phyloP scores from a whole-genome alignment of 2,888 invertebrate genomes.

The Phoenoteleia sp. region DNA sequence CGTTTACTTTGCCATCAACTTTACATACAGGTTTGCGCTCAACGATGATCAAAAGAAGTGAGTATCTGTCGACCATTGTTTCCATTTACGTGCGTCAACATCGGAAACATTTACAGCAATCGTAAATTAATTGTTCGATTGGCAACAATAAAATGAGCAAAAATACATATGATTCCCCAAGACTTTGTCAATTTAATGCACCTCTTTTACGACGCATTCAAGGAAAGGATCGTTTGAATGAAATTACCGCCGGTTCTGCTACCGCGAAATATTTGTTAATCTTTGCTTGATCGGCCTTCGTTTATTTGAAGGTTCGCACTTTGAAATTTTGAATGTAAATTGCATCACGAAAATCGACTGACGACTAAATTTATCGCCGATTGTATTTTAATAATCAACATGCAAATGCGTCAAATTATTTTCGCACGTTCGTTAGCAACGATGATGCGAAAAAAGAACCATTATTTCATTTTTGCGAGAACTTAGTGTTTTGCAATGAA shows the following conservation, averaged over 20 bases:
- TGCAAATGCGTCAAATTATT: neutral
- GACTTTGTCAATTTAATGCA: too few species aligned
- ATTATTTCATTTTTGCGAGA: constrained; percentile 6
- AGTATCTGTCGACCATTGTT: constrained; percentile 81
- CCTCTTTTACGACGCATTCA: constrained; percentile 25
- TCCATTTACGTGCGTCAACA: neutral
- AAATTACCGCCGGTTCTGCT: constrained; percentile 12
- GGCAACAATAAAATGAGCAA: neutral
- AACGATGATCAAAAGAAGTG: constrained; percentile 94
- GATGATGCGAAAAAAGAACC: constrained; percentile 5
- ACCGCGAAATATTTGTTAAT: constrained; percentile 13
- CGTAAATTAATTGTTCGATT: constrained; percentile 30
- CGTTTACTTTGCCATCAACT: constrained; percentile 95
- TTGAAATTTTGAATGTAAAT: constrained; percentile 22
- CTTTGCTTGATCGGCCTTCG: constrained; percentile 38
- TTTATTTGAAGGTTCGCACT: constrained; percentile 34
- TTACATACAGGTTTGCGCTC: constrained; percentile 94
- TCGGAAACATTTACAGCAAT: constrained; percentile 5
- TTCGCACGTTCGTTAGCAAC: neutral
- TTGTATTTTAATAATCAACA: constrained; percentile 30
- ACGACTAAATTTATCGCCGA: constrained; percentile 29
- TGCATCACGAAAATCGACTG: constrained; percentile 5
- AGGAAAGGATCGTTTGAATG: constrained; percentile 41
- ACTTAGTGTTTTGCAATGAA: constrained; percentile 14
- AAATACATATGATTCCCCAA: neutral